phyloP scores from a whole-genome alignment of 1,140 invertebrate species.

The Pinna nobilis region DNA sequence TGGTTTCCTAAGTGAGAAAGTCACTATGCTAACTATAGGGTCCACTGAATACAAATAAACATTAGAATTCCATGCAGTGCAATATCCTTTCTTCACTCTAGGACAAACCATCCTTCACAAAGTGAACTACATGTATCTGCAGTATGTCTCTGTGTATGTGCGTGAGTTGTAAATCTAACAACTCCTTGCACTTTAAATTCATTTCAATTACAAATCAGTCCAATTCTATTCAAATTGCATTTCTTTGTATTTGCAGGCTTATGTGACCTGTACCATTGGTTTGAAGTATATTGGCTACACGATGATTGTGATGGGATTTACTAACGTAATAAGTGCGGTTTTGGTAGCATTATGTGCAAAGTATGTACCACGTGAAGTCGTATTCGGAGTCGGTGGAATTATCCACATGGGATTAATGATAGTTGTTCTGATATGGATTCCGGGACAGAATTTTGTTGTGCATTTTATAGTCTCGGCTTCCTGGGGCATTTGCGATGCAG shows the following conservation, averaged over 20 bases:
- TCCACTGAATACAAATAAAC: too few species aligned
- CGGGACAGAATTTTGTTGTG: slow-evolving; percentile 84
- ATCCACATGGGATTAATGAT: slow-evolving; percentile 72
- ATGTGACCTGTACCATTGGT: slow-evolving; percentile 70
- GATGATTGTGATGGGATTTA: slow-evolving; percentile 72
- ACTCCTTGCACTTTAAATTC: background rate
- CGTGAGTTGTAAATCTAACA: background rate
- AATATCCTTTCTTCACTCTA: too few species aligned
- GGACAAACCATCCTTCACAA: too few species aligned
- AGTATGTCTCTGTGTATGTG: background rate
- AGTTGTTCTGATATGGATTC: slow-evolving; percentile 84
- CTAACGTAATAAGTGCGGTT: slow-evolving; percentile 67
- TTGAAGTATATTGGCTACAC: slow-evolving; percentile 71
- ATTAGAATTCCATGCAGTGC: too few species aligned
- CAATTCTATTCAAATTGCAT: too few species aligned
- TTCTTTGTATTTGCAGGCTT: slow-evolving; percentile 64
- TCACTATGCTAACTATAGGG: too few species aligned
- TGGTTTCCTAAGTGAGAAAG: too few species aligned
- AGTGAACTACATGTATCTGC: background rate
- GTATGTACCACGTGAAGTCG: slow-evolving; percentile 70
- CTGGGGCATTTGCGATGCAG: slow-evolving; percentile 97
- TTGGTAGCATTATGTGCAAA: slow-evolving; percentile 66
- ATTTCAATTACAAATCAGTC: background rate
- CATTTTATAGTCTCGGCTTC: slow-evolving; percentile 94
- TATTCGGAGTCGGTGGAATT: slow-evolving; percentile 69